A percentile compares a stretch with the other conserved stretches of the same genome.
phyloP scores from a whole-genome alignment of 2,888 invertebrate species.

The Protodeltote pygarga region DNA sequence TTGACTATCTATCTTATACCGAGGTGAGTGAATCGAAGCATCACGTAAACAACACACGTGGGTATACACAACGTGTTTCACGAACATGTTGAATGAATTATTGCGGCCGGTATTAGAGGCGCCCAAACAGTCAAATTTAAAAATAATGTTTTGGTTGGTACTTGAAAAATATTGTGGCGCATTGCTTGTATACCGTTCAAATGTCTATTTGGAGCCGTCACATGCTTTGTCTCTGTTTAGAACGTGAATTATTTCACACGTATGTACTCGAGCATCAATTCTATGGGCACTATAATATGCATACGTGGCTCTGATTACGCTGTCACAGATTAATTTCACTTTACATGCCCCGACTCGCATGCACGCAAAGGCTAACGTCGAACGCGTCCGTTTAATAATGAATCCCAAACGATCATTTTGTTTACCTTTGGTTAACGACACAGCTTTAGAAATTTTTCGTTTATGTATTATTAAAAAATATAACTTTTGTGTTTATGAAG shows the following conservation, averaged over 20 bases:
- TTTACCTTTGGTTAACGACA: slow-evolving; percentile 37
- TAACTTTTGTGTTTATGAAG: too few relatives aligned
- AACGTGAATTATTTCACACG: not conserved
- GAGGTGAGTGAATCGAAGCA: slow-evolving; percentile 82
- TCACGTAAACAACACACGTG: slow-evolving; percentile 29
- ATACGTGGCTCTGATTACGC: not conserved
- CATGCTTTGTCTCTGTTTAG: not conserved
- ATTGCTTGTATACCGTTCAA: slow-evolving; percentile 1
- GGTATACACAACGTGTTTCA: slow-evolving; percentile 23
- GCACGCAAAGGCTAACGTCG: slow-evolving; percentile 41
- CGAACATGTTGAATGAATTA: slow-evolving; percentile 36
- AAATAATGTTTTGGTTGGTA: slow-evolving; percentile 15
- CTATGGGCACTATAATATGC: not conserved
- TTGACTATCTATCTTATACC: slow-evolving; percentile 93
- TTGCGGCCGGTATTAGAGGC: slow-evolving; percentile 9
- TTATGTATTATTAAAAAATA: too few relatives aligned
- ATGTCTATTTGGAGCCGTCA: not conserved
- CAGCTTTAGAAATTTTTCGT: slow-evolving; percentile 25
- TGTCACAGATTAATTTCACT: slow-evolving; percentile 6
- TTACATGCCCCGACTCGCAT: slow-evolving; percentile 19
- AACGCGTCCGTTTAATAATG: slow-evolving; percentile 46
- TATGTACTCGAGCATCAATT: too few relatives aligned
- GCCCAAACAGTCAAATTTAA: slow-evolving; percentile 8
- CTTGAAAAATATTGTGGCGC: not conserved
- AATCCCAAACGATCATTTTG: slow-evolving; percentile 41